phyloP scores from a whole-genome alignment of 2,797 vertebrate genomes.

The Lagocephalus sceleratus region DNA sequence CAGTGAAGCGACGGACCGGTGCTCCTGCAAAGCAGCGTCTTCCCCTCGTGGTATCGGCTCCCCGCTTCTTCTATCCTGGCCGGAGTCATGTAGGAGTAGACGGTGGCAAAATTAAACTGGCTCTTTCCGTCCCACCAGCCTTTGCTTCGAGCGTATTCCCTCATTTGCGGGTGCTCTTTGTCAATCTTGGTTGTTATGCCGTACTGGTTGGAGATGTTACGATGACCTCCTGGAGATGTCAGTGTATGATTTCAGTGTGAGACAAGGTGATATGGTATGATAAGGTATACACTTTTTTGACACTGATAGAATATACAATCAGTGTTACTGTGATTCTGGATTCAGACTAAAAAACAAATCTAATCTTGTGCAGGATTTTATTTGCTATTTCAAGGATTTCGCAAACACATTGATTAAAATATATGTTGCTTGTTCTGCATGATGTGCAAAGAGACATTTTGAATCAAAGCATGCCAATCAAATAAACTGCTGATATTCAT shows the following conservation, averaged over 20 bases:
- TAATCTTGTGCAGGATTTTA: no score
- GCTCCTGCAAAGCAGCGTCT: constrained; percentile 83
- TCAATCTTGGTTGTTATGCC: constrained; percentile 93
- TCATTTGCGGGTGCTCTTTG: constrained; percentile 85
- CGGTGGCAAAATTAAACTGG: constrained; percentile 86
- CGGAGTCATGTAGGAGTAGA: constrained; percentile 83
- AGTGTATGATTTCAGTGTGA: neutral
- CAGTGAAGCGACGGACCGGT: constrained; percentile 72
- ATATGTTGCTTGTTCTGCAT: no score
- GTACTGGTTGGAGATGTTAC: constrained; percentile 92
- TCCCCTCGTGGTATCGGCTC: constrained; percentile 86
- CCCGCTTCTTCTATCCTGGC: constrained; percentile 83
- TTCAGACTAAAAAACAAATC: no score
- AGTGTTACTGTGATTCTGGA: no score
- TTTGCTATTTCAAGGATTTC: no score
- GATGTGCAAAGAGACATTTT: no score
- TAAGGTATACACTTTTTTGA: no score
- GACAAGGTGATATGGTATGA: no score
- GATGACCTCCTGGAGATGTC: constrained; percentile 75
- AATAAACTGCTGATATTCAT: no score
- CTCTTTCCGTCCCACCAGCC: constrained; percentile 91
- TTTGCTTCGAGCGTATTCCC: constrained; percentile 79
- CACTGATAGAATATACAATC: no score
- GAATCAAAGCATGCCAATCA: no score
- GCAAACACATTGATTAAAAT: no score